Evolutionary conservation across 2,888 invertebrate species (phyloP).

Genomic region (Dryomyza anilis): DNA sequence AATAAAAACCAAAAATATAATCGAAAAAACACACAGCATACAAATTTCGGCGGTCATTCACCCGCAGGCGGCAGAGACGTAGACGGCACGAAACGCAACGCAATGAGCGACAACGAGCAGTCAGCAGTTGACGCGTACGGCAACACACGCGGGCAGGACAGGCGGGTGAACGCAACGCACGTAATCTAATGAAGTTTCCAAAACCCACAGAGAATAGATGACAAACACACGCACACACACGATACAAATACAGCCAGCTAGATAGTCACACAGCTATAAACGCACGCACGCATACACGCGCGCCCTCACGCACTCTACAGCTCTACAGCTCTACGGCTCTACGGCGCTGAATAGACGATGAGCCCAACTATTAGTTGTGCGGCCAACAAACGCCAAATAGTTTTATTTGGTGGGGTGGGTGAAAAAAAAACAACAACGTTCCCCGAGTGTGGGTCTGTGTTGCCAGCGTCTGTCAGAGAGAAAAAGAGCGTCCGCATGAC

Average conservation of each 20-base stretch:
- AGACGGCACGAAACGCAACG: constrained; percentile 7
- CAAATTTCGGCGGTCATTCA: constrained; percentile 60
- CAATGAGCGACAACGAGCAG: neutral
- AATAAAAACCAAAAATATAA: constrained; percentile 32
- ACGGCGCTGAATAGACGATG: too few relatives aligned
- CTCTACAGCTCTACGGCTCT: too few relatives aligned
- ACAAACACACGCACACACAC: constrained; percentile 7
- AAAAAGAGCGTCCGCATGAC: too few relatives aligned
- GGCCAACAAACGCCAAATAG: too few relatives aligned
- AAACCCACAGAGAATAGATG: too few relatives aligned
- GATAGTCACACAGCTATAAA: too few relatives aligned
- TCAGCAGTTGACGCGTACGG: neutral
- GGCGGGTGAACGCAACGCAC: constrained; percentile 20
- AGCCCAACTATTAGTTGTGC: too few relatives aligned
- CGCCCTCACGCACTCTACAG: neutral
- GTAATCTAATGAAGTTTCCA: constrained; percentile 23
- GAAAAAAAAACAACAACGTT: too few relatives aligned
- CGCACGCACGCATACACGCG: neutral
- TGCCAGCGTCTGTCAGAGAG: too few relatives aligned
- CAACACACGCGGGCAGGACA: constrained; percentile 41
- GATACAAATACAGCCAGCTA: constrained; percentile 9
- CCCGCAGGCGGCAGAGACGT: constrained; percentile 42
- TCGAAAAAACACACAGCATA: constrained; percentile 30
- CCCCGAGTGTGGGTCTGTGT: too few relatives aligned
- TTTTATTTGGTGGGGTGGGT: too few relatives aligned